Evolutionary conservation across 2,888 invertebrate species (phyloP).

Genomic region (Caenorhabditis sp.): DNA sequence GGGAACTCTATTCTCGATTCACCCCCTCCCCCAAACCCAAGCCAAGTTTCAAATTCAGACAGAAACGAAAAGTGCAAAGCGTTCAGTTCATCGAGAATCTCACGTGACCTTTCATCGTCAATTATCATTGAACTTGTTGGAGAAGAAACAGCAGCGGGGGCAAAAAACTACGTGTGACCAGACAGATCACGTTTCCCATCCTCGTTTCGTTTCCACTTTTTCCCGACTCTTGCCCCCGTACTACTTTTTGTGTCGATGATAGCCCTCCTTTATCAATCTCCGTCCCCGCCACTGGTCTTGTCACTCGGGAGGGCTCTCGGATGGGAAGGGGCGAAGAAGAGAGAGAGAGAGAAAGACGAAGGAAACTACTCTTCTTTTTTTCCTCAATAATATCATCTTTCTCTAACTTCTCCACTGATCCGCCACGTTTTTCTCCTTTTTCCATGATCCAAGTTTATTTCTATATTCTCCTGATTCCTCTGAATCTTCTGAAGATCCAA

Average conservation of each 20-base stretch:
- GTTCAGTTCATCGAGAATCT: background rate
- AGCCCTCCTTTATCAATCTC: slow-evolving; percentile 60
- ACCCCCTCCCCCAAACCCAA: too few relatives aligned
- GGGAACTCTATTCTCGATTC: background rate
- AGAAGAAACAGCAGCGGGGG: too few relatives aligned
- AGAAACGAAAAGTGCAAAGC: slow-evolving; percentile 40
- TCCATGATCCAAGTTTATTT: slow-evolving; percentile 45
- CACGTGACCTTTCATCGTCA: slow-evolving; percentile 15
- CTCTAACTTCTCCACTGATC: slow-evolving; percentile 30
- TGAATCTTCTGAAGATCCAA: slow-evolving; percentile 44
- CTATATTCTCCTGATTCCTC: background rate
- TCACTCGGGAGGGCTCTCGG: slow-evolving; percentile 44
- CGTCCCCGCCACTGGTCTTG: slow-evolving; percentile 57
- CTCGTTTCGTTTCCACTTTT: background rate
- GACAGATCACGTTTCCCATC: slow-evolving; percentile 54
- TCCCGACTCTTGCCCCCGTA: slow-evolving; percentile 17
- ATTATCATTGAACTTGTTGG: background rate
- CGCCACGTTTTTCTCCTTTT: too few relatives aligned
- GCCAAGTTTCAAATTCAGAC: too few relatives aligned
- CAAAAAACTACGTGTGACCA: slow-evolving; percentile 57
- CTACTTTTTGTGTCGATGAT: slow-evolving; percentile 45
- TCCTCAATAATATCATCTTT: slow-evolving; percentile 51
- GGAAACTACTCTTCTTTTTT: slow-evolving; percentile 36
- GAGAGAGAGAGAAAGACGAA: slow-evolving; percentile 28
- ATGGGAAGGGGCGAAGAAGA: slow-evolving; percentile 12